A percentile compares a stretch with the other conserved stretches of the same genome.
These are phyloP conservation scores for Myrmecobius fasciatus DNA, from an alignment of 2,113 vertebrate genomes.

Conservation along the genomic window DNA sequence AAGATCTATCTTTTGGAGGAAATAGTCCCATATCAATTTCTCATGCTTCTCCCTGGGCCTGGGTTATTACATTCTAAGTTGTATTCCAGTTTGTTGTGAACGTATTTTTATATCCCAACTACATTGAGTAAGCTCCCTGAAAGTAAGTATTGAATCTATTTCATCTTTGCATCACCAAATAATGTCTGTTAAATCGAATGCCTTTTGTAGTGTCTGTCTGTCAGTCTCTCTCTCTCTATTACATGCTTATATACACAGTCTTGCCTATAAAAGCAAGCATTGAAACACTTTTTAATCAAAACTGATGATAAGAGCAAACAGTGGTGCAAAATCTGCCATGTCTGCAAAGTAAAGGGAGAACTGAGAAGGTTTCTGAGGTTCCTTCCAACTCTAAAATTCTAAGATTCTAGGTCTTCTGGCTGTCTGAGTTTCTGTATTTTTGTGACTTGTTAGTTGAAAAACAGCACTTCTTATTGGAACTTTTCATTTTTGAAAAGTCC, in stretches of 20 bases:
- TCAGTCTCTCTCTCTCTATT: too few species aligned
- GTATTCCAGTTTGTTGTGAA: not conserved
- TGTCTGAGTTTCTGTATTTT: not conserved
- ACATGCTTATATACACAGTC: not conserved
- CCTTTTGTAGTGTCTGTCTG: too few species aligned
- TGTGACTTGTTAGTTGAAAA: not conserved
- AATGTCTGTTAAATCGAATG: not conserved
- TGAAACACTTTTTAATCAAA: not conserved
- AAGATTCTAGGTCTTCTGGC: not conserved
- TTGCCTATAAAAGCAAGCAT: not conserved
- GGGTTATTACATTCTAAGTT: not conserved
- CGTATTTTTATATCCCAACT: not conserved
- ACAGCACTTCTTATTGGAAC: not conserved
- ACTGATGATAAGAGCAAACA: not conserved
- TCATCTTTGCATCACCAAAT: not conserved
- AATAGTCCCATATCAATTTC: not conserved
- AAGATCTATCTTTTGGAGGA: not conserved
- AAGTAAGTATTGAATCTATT: not conserved
- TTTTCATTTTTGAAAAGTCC: not conserved
- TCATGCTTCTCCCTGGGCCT: not conserved
- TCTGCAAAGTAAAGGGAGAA: not conserved
- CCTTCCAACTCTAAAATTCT: not conserved
- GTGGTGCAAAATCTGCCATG: not conserved
- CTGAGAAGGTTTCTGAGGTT: not conserved
- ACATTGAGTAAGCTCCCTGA: not conserved